Evolutionary conservation across 2,797 vertebrate species (phyloP).

Genomic region (Graptemys geographica): DNA sequence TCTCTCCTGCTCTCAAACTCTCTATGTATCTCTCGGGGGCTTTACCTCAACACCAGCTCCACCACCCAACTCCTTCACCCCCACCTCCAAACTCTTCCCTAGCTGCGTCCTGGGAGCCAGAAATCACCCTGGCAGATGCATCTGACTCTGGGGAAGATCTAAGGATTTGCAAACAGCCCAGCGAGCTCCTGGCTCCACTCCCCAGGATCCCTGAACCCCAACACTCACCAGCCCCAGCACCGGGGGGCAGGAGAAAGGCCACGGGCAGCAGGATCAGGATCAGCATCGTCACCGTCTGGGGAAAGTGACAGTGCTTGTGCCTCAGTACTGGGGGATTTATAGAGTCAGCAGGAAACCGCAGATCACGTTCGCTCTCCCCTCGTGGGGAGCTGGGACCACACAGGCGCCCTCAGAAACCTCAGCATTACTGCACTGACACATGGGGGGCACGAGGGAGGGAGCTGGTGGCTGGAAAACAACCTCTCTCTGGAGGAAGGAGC

Average conservation of each 20-base stretch:
- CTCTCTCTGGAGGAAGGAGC: no score
- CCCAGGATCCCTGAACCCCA: no score
- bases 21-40: accelerated
- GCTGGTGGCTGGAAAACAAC: no score
- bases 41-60: no score
- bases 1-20: no score
- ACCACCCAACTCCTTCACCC: no score
- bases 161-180: neutral
- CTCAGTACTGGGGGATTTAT: neutral
- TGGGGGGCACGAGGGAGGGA: no score
- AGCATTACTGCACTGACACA: no score
- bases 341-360: neutral
- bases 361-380: accelerated
- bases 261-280: neutral
- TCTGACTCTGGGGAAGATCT: neutral
- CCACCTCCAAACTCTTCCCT: neutral
- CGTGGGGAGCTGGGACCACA: neutral
- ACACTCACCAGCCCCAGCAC: neutral
- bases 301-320: neutral
- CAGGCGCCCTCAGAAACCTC: neutral
- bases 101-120: neutral
- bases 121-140: neutral
- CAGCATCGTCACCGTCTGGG: neutral
- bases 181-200: accelerated
- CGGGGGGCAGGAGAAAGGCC: neutral